These are phyloP conservation scores for Trididemnum clinides DNA, from an alignment of 23 tunicate genomes.

Conservation along the genomic window DNA sequence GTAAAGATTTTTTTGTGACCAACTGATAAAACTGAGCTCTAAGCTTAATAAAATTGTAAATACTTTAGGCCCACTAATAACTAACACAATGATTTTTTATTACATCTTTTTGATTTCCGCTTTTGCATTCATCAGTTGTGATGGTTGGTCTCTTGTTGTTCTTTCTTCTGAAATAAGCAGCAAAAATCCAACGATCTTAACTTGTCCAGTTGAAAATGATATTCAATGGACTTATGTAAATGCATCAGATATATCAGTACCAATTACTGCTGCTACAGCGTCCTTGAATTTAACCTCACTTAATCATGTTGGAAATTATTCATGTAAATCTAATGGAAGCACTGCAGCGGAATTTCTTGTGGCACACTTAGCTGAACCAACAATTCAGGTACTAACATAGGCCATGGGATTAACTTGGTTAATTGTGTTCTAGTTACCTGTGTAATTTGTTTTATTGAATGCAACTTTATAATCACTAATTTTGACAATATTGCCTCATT, in stretches of 20 bases:
- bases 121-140: background rate
- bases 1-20: background rate
- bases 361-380: background rate
- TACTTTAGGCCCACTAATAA: background rate
- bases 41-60: background rate
- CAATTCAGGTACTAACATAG: background rate
- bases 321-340: background rate
- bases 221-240: background rate
- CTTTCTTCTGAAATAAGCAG: background rate
- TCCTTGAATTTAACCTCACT: background rate
- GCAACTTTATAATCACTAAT: too few species aligned
- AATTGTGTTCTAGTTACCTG: too few species aligned
- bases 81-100: background rate
- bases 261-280: too few species aligned
- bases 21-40: background rate
- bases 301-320: background rate
- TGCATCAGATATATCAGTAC: background rate
- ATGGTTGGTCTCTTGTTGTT: background rate
- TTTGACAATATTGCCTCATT: too few species aligned
- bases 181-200: background rate
- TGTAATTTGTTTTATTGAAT: too few species aligned
- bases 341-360: background rate
- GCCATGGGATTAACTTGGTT: too few species aligned
- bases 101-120: background rate
- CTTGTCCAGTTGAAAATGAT: background rate